These are phyloP conservation scores for Drosophila setifemur DNA, from an alignment of 1,140 invertebrate genomes.

Conservation along the genomic window DNA sequence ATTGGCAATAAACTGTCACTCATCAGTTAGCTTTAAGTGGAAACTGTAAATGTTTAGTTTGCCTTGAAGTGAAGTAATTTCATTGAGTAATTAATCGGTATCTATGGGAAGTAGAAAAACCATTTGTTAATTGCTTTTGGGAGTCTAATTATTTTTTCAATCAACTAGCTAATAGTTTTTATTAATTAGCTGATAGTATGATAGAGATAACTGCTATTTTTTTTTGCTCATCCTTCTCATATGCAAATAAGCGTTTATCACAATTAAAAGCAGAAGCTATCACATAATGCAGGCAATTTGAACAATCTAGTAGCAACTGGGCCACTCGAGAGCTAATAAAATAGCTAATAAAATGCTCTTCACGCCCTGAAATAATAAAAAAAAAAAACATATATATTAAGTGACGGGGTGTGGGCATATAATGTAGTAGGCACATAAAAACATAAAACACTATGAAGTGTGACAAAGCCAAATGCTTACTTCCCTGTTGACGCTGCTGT, in stretches of 20 bases:
- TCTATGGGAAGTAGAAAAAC: too few species aligned
- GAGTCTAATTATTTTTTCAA: too few species aligned
- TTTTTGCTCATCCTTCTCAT: background rate
- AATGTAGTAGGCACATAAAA: conserved; percentile 6
- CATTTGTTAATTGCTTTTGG: too few species aligned
- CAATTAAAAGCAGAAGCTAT: background rate
- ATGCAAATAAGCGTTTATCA: conserved; percentile 8
- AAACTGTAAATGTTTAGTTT: too few species aligned
- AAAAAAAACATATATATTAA: background rate
- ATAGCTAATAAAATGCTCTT: conserved; percentile 36
- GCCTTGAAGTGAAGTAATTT: too few species aligned
- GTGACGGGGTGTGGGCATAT: background rate
- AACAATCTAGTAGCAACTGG: conserved; percentile 1
- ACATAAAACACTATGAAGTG: conserved; percentile 40
- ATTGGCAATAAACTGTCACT: too few species aligned
- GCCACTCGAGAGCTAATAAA: conserved; percentile 23
- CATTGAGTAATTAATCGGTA: too few species aligned
- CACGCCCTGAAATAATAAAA: background rate
- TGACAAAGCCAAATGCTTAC: conserved; percentile 29
- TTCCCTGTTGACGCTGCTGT: conserved; percentile 3
- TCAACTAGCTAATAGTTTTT: background rate
- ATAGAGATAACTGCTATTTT: background rate
- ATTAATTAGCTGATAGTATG: background rate
- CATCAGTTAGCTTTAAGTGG: too few species aligned
- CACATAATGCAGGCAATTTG: conserved; percentile 12